Percentiles rank a stretch among this genome's conserved stretches.
phyloP scores from a whole-genome alignment of 2,797 vertebrate genomes.

The Spizella passerina region DNA sequence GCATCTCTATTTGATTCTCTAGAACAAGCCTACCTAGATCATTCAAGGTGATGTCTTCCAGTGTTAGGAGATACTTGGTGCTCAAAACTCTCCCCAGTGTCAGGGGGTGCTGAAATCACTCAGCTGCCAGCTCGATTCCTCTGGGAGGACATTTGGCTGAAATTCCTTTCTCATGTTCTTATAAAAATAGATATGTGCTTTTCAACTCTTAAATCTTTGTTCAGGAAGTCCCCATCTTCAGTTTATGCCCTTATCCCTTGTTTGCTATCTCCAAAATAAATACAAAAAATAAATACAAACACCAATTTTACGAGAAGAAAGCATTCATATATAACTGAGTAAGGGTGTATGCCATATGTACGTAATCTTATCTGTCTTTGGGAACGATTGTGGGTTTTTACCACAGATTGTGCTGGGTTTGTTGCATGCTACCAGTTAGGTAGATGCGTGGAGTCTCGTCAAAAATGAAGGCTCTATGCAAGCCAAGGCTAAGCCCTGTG shows the following conservation, averaged over 20 bases:
- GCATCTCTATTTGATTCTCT: background rate
- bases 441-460: background rate
- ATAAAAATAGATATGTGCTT: background rate
- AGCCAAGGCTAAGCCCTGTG: background rate
- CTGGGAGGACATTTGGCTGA: background rate
- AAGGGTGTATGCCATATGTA: background rate
- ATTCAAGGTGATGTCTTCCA: background rate
- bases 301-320: background rate
- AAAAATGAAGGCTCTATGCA: background rate
- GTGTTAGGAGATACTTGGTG: background rate
- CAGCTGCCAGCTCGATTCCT: background rate
- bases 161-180: background rate
- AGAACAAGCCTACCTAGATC: background rate
- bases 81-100: background rate
- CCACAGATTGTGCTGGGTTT: background rate
- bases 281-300: background rate
- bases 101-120: background rate
- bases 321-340: background rate
- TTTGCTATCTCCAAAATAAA: background rate
- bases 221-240: background rate
- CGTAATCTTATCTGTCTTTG: background rate
- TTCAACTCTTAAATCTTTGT: background rate
- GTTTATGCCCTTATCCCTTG: background rate
- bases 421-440: fast-evolving
- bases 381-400: background rate